Base-by-base conservation (phyloP, 53 echinoderm and acorn worm genomes). In the Arbacia lixula region DNA sequence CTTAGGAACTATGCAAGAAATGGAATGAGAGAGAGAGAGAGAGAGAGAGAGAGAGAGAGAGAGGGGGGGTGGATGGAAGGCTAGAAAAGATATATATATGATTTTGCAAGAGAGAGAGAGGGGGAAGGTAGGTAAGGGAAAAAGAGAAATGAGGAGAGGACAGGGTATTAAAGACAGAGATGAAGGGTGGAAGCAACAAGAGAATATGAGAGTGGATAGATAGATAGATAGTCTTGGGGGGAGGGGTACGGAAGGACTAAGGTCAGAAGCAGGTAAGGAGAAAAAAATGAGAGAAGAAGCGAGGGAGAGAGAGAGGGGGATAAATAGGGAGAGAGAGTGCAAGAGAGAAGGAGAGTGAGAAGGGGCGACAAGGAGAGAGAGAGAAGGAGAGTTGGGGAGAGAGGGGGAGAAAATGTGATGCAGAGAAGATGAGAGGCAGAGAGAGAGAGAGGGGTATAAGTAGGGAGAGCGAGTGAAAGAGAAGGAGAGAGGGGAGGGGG, bases 61-160 rank as follows among this genome's bases (percentile, higher is more conserved):
- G 2, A 31, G 24, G 16, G 63, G 32, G 35, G 31, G 32, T 33
- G 24, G 61, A 27, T 0, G 17, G 31, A 3, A 33, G 33, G 62
- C 6, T 1, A 19, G 33, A 62, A 3, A 62, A 34, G n/a, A n/a
- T n/a, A n/a, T n/a, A n/a, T n/a, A n/a, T n/a, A n/a, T n/a, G n/a
- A n/a, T n/a, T n/a, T n/a, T n/a, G n/a, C n/a, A n/a, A n/a, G 27
- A 62, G n/a, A 62, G 62, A 31, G 62, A 31, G 62, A 30, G 50
- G 0, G n/a, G n/a, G n/a, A n/a, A n/a, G n/a, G 17, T 14, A 0
- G 26, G 25, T 24, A 58, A 24, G 29, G 29, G 26, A 31, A n/a
- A n/a, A n/a, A n/a, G n/a, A n/a, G n/a, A n/a, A n/a, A n/a, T n/a
- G n/a, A n/a, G n/a, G n/a, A 46, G 46, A 10, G 46, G 14, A 10